phyloP scores from a whole-genome alignment of 1,140 invertebrate species.

The Araneus ventricosus region DNA sequence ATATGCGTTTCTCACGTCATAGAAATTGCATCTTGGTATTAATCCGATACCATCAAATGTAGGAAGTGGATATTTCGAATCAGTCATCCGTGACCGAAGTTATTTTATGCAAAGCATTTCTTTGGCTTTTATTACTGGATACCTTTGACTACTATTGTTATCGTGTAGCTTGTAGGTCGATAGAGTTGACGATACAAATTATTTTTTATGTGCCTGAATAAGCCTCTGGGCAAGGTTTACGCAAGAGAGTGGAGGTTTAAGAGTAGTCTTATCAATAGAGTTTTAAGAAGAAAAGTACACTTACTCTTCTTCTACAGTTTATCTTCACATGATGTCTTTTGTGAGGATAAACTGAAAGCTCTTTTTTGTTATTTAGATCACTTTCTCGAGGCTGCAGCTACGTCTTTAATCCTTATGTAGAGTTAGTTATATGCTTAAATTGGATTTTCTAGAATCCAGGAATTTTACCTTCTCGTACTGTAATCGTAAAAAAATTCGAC shows the following conservation, averaged over 20 bases:
- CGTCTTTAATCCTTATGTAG: too few relatives aligned
- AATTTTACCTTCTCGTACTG: too few relatives aligned
- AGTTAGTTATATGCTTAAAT: too few relatives aligned
- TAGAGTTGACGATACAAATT: background rate
- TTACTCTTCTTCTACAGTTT: too few relatives aligned
- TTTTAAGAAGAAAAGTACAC: background rate
- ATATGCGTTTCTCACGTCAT: conserved; percentile 8
- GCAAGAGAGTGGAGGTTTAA: background rate
- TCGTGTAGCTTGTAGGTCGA: background rate
- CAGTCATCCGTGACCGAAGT: background rate
- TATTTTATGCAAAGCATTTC: conserved; percentile 28
- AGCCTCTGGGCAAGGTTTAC: background rate
- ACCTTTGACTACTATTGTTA: background rate
- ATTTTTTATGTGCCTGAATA: background rate
- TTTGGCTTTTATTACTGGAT: background rate
- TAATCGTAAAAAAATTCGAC: too few relatives aligned
- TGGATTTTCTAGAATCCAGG: too few relatives aligned
- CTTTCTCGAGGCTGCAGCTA: too few relatives aligned
- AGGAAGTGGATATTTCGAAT: background rate
- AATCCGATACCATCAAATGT: background rate
- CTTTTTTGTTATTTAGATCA: too few relatives aligned
- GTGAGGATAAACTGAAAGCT: too few relatives aligned
- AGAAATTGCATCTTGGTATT: background rate
- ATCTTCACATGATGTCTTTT: too few relatives aligned
- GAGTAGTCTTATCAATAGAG: background rate